These are phyloP conservation scores for Cheilosia variabilis DNA, from an alignment of 2,888 invertebrate species.

Conservation along the genomic window DNA sequence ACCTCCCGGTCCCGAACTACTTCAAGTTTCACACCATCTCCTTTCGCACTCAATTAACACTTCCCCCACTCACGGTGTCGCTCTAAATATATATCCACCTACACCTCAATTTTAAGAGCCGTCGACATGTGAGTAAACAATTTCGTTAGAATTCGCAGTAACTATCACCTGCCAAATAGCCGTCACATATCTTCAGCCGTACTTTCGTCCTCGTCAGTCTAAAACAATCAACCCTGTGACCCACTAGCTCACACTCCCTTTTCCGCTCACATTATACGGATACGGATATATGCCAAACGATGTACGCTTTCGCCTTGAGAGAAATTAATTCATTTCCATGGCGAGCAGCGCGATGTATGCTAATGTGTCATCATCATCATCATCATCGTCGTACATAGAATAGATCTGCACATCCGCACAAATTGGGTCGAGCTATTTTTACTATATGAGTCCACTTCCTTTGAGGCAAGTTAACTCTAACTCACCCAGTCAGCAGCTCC, in stretches of 20 bases:
- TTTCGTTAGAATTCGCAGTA: slow-evolving; percentile 37
- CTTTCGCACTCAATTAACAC: slow-evolving; percentile 1
- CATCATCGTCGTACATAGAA: slow-evolving; percentile 54
- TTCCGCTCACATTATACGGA: not conserved
- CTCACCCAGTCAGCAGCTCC: not conserved
- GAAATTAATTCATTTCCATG: slow-evolving; percentile 51
- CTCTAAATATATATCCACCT: slow-evolving; percentile 26
- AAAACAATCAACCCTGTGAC: slow-evolving; percentile 64
- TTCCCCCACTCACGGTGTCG: not conserved
- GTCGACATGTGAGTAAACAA: slow-evolving; percentile 15
- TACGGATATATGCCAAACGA: not conserved
- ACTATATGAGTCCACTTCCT: slow-evolving; percentile 66
- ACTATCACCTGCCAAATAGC: slow-evolving; percentile 49
- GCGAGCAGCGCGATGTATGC: slow-evolving; percentile 63
- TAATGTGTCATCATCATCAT: slow-evolving; percentile 59
- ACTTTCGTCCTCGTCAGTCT: slow-evolving; percentile 11
- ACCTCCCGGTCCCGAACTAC: too few relatives aligned
- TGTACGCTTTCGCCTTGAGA: slow-evolving; percentile 17
- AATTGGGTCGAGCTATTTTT: slow-evolving; percentile 76
- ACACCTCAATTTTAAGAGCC: not conserved
- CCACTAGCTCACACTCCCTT: slow-evolving; percentile 37
- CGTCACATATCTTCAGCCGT: slow-evolving; percentile 40
- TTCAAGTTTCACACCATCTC: not conserved
- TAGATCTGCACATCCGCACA: slow-evolving; percentile 67
- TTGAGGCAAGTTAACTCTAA: slow-evolving; percentile 60